Conservation (phyloP, 2,113 vertebrate species). For the Odontophorus gujanensis region DNA sequence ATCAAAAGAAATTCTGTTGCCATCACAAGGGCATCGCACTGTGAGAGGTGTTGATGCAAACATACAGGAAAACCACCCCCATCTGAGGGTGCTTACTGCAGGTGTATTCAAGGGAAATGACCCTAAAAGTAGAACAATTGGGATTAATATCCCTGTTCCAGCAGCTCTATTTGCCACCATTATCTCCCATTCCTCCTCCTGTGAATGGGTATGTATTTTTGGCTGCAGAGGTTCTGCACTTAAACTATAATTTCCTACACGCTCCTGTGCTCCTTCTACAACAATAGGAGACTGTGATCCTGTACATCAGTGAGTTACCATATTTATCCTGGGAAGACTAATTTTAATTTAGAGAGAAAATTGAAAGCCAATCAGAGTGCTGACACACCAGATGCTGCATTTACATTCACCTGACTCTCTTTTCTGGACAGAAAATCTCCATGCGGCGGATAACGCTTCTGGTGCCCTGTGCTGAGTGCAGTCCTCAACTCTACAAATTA, state of each 20-base stretch:
- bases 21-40: accelerated
- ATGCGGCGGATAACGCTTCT: background rate
- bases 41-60: background rate
- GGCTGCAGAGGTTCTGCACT: constrained; percentile 52
- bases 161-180: background rate
- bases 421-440: background rate
- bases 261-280: constrained; percentile 14
- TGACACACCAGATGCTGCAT: background rate
- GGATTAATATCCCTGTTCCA: constrained; percentile 7
- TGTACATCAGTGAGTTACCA: constrained; percentile 52
- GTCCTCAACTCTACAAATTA: background rate
- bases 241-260: background rate
- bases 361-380: constrained; percentile 34
- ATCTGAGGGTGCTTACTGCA: background rate
- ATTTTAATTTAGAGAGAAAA: constrained; percentile 34
- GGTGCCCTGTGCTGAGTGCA: background rate
- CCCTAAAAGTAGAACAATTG: background rate
- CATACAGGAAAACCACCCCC: background rate
- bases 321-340: constrained; percentile 65
- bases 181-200: background rate
- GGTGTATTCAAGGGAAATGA: background rate
- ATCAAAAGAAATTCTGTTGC: background rate
- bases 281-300: constrained; percentile 20
- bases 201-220: constrained; percentile 35
- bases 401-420: background rate